Evolutionary conservation across 2,888 invertebrate genomes (phyloP).

Genomic region (Himalopsyche tibetana): DNA sequence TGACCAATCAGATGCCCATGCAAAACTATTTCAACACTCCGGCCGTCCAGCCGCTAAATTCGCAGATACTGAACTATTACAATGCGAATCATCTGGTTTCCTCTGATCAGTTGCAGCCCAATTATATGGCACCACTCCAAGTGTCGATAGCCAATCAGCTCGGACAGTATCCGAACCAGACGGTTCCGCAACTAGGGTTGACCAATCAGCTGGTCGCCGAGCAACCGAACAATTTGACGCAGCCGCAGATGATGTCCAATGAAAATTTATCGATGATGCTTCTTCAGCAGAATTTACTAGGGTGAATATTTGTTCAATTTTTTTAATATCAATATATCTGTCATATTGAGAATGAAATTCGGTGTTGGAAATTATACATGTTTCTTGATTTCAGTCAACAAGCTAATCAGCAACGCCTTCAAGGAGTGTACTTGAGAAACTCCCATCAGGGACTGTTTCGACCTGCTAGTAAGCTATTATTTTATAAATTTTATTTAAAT

Average conservation of each 20-base stretch:
- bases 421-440: constrained; percentile 64
- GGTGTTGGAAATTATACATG: not conserved
- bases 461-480: constrained; percentile 61
- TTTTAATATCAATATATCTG: not conserved
- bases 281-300: constrained; percentile 76
- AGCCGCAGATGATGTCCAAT: constrained; percentile 68
- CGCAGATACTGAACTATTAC: constrained; percentile 62
- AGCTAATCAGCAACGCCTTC: constrained; percentile 63
- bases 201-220: constrained; percentile 64
- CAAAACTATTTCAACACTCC: constrained; percentile 65
- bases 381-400: constrained; percentile 50
- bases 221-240: constrained; percentile 55
- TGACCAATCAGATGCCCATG: constrained; percentile 65
- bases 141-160: constrained; percentile 66
- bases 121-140: constrained; percentile 63
- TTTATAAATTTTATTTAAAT: not conserved
- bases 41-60: constrained; percentile 60
- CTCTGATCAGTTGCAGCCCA: constrained; percentile 60
- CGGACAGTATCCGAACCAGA: constrained; percentile 66
- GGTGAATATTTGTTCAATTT: constrained; percentile 69
- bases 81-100: constrained; percentile 59
- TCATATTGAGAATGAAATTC: no score
- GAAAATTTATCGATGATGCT: constrained; percentile 76
- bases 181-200: constrained; percentile 66
- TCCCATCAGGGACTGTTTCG: constrained; percentile 60